Conservation (phyloP, 1,140 invertebrate genomes). For the Drosophila nikananu region DNA sequence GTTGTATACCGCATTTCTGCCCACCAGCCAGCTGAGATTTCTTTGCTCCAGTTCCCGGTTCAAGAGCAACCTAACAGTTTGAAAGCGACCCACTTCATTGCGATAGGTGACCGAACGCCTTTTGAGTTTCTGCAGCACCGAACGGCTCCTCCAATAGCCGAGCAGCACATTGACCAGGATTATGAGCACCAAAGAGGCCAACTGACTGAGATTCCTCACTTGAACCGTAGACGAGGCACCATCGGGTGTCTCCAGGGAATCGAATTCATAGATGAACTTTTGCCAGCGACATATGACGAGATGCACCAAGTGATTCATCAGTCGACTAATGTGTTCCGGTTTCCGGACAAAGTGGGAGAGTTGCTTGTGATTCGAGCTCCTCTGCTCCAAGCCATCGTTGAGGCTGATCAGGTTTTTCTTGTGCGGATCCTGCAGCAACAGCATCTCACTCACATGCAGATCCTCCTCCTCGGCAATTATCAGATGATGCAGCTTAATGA, state of each 20-base stretch:
- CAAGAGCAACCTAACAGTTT: conserved; percentile 77
- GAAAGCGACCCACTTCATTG: conserved; percentile 43
- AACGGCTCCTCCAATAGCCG: conserved; percentile 61
- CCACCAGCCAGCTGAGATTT: conserved; percentile 69
- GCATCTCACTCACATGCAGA: conserved; percentile 90
- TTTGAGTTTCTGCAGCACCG: conserved; percentile 46
- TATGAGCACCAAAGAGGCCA: conserved; percentile 71
- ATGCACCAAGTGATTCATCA: conserved; percentile 89
- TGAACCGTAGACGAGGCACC: conserved; percentile 38
- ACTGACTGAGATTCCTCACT: conserved; percentile 63
- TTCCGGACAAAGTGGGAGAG: conserved; percentile 85
- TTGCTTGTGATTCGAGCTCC: conserved; percentile 9
- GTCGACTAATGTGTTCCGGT: conserved; percentile 88
- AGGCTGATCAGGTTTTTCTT: conserved; percentile 34
- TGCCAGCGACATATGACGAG: conserved; percentile 91
- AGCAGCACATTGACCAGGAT: conserved; percentile 72
- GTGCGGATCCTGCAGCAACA: conserved; percentile 86
- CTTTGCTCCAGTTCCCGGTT: conserved; percentile 83
- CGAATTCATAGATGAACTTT: conserved; percentile 91
- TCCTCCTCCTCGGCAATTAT: conserved; percentile 89
- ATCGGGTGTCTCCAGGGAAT: conserved; percentile 89
- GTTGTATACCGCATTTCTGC: conserved; percentile 72
- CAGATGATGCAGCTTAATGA: conserved; percentile 91
- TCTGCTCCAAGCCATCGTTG: conserved; percentile 34
- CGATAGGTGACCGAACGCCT: conserved; percentile 50